phyloP scores from a whole-genome alignment of 2,797 vertebrate genomes.

The Diceros bicornis region DNA sequence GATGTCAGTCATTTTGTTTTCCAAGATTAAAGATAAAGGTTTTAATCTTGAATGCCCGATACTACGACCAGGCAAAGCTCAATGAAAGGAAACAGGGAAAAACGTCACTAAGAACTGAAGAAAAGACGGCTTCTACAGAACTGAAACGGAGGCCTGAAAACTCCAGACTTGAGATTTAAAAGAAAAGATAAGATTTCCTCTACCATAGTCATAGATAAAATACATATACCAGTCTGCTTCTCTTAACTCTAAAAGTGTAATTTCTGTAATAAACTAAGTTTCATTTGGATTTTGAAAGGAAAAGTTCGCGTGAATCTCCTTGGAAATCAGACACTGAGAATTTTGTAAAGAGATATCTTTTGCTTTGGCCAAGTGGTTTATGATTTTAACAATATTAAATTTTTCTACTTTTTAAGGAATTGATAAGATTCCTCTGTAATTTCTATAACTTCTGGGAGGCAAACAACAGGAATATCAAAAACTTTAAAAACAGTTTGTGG shows the following conservation, averaged over 20 bases:
- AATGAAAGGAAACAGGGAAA: background rate
- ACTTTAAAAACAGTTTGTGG: background rate
- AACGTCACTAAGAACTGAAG: background rate
- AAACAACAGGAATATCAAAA: constrained; percentile 8
- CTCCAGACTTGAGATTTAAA: background rate
- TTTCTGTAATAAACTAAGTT: background rate
- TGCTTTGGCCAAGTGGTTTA: background rate
- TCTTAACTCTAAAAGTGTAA: background rate
- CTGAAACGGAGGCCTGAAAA: background rate
- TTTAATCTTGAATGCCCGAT: background rate
- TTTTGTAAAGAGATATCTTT: background rate
- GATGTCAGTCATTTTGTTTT: background rate
- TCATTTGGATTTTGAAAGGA: background rate
- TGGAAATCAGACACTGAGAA: background rate
- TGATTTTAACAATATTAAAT: background rate
- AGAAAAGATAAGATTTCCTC: background rate
- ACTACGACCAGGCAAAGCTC: background rate
- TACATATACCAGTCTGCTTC: background rate
- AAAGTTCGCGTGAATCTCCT: background rate
- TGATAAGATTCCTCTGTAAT: background rate
- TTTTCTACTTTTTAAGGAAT: background rate
- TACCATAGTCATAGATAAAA: background rate
- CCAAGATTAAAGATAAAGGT: background rate
- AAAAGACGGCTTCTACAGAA: background rate
- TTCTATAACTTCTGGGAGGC: background rate